A percentile compares a stretch with the other conserved stretches of the same genome.
Evolutionary conservation across 2,113 vertebrate species (phyloP).

Genomic region (Clarias magur): DNA sequence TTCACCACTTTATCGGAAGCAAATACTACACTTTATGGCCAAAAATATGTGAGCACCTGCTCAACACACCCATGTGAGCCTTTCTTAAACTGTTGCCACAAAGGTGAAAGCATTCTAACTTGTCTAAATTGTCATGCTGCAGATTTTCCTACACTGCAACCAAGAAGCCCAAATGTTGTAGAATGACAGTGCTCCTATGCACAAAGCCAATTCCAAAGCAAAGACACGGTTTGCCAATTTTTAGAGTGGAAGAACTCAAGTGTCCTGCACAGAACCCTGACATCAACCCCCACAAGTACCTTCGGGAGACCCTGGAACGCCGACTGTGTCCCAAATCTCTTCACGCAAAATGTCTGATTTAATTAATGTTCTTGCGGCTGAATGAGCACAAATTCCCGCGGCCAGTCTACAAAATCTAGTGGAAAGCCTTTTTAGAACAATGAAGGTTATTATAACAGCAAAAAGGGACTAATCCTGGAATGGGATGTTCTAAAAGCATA

Average conservation of each 20-base stretch:
- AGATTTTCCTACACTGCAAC: neutral
- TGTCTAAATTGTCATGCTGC: neutral
- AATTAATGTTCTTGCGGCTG: neutral
- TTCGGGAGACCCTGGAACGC: neutral
- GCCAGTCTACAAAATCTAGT: neutral
- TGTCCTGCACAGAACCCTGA: neutral
- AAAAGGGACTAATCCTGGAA: neutral
- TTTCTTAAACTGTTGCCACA: neutral
- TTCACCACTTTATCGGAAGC: neutral
- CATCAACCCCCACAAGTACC: neutral
- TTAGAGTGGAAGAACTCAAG: neutral
- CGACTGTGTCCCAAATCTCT: neutral
- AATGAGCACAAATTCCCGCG: neutral
- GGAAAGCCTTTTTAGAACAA: neutral
- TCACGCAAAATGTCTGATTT: neutral
- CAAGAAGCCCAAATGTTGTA: neutral
- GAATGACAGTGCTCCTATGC: neutral
- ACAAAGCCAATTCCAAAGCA: neutral
- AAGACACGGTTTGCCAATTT: neutral
- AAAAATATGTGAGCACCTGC: neutral
- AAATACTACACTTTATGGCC: neutral
- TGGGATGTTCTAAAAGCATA: neutral
- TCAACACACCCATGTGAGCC: neutral
- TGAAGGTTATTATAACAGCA: neutral
- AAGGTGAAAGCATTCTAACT: neutral